Conservation (phyloP, 2,113 vertebrate genomes). For the Syrmaticus mikado region DNA sequence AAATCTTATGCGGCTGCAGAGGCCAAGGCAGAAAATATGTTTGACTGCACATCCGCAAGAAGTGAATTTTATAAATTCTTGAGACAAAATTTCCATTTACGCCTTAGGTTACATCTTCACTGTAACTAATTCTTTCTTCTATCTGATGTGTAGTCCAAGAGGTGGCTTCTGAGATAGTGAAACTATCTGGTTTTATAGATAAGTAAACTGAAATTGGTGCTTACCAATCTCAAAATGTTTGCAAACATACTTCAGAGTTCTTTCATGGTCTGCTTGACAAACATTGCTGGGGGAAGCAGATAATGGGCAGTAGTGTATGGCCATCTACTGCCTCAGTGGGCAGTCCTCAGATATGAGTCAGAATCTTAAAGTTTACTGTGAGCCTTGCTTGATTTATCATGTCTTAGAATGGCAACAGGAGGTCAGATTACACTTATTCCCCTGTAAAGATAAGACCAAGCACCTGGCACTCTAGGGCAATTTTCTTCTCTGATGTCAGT, state of each 20-base stretch:
- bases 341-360: background rate
- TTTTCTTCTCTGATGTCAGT: background rate
- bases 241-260: accelerated
- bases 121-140: background rate
- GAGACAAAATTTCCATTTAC: background rate
- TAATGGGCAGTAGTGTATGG: accelerated
- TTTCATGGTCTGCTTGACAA: background rate
- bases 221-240: background rate
- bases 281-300: background rate
- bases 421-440: background rate
- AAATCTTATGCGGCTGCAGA: background rate
- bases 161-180: background rate
- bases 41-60: background rate
- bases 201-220: accelerated
- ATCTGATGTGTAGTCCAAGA: background rate
- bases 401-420: background rate
- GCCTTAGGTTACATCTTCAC: accelerated
- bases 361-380: background rate
- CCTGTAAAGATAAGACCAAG: background rate
- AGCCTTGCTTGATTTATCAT: background rate
- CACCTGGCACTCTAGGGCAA: background rate
- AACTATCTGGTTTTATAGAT: background rate
- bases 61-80: background rate
- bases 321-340: background rate
- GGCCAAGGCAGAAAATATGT: background rate